Evolutionary conservation across 2,797 vertebrate genomes (phyloP).

Genomic region (Brachymystax lenok): DNA sequence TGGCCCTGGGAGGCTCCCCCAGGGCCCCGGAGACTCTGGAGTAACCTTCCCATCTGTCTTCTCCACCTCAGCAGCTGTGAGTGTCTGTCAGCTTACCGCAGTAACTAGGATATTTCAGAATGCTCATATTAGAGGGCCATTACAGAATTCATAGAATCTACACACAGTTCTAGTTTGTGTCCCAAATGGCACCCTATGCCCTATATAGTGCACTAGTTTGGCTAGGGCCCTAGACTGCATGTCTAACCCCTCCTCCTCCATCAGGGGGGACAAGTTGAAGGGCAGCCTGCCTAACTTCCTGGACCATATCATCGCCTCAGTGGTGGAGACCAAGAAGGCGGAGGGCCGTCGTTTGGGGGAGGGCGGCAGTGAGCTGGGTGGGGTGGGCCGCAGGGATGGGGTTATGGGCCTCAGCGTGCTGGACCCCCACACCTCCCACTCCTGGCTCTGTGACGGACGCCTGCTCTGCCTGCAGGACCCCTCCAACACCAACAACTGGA

Average conservation of each 20-base stretch:
- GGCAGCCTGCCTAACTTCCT: conserved; percentile 95
- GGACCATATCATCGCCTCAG: conserved; percentile 98
- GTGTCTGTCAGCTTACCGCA: conserved; percentile 38
- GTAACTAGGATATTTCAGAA: not conserved
- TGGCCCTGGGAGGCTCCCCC: conserved; percentile 92
- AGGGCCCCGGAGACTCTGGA: conserved; percentile 85
- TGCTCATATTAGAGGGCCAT: not conserved
- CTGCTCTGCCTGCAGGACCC: conserved; percentile 98
- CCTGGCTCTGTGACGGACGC: conserved; percentile 97
- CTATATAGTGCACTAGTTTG: no score
- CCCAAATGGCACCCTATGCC: not conserved
- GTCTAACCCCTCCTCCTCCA: not conserved
- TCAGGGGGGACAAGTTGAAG: conserved; percentile 91
- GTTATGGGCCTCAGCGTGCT: conserved; percentile 96
- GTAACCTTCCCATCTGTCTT: conserved; percentile 97
- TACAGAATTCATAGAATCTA: not conserved
- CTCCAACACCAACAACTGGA: conserved; percentile 98
- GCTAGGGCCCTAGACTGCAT: no score
- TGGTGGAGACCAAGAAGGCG: conserved; percentile 98
- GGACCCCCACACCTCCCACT: conserved; percentile 96
- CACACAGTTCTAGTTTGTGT: not conserved
- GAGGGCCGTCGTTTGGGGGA: conserved; percentile 83
- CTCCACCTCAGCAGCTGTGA: conserved; percentile 85
- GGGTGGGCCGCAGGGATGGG: conserved; percentile 84
- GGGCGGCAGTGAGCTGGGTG: conserved; percentile 81